Evolutionary conservation across 2,797 vertebrate species (phyloP), one percentile per base, ranked within the genome.

Genomic region (Chiroxiphia lanceolata): DNA sequence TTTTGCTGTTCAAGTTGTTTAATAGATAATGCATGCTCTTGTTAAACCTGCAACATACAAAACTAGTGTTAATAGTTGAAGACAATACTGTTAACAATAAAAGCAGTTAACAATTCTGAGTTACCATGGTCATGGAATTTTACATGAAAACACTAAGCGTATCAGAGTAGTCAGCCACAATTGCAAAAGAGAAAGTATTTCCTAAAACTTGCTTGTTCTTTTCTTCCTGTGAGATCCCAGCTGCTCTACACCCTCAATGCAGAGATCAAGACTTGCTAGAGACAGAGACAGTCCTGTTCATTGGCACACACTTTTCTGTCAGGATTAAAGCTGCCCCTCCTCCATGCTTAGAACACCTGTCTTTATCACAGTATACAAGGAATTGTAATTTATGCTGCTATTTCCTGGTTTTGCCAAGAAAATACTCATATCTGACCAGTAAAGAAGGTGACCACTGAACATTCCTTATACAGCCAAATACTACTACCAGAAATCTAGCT

Each of bases 1-100:
- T 59, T 57, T 69, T 50, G 48, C 67, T 94, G 83, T 56, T 91
- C 34, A 72, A 63, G 36, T 45, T n/a, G 27, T 97, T 95, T 94
- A 94, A 94, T 94, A 78, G 74, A 3, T 82, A 79, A 83, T 15
- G 33, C 38, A 71, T 84, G 60, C 51, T 26, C 15, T 21, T 60
- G n/a, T 87, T 87, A 78, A 90, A 88, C 23, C 53, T 48, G 54
- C 26, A 27, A 78, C n/a, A 8, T 68, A 79, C 54, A 94, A 76
- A 67, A 36, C 38, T 15, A 47, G 18, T 22, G 29, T 80, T 85
- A 78, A 76, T 77, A 92, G 48, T 26, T 63, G 33, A 94, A 91
- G 47, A 78, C 18, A 70, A 50, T 57, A 69, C 44, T 76, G n/a
- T 61, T 90, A 71, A 78, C 29, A 80, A 9, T 78, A 86, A 89